Conservation (phyloP, 2,113 vertebrate genomes). For the Himantopus leucocephalus region DNA sequence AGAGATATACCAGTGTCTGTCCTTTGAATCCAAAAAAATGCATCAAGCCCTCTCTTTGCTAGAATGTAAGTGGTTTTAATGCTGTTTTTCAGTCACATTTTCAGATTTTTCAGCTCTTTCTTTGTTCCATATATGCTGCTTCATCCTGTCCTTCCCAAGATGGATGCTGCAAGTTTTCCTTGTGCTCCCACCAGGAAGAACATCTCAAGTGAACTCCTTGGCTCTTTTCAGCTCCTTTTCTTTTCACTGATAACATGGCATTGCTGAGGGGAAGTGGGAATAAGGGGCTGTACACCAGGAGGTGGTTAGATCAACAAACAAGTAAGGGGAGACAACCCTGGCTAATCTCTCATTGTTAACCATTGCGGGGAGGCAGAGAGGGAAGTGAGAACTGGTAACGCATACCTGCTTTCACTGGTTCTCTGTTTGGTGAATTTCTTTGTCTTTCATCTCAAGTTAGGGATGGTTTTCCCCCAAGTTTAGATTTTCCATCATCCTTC, state of each 20-base stretch:
- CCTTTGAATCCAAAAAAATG: neutral
- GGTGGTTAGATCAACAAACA: neutral
- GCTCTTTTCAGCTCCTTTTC: neutral
- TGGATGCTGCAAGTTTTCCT: neutral
- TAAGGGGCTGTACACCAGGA: neutral
- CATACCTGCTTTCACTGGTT: neutral
- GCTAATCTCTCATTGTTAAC: neutral
- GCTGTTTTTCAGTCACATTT: neutral
- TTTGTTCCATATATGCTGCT: neutral
- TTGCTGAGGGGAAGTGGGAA: neutral
- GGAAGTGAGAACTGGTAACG: neutral
- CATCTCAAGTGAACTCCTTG: neutral
- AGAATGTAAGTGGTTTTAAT: neutral
- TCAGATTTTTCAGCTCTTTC: neutral
- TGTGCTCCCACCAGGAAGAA: neutral
- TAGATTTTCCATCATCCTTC: neutral
- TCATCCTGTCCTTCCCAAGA: neutral
- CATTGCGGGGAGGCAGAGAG: neutral
- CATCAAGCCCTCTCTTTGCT: neutral
- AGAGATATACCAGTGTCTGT: neutral
- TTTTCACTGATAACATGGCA: neutral
- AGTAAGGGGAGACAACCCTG: neutral
- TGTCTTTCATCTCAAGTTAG: neutral
- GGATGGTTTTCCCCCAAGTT: neutral
- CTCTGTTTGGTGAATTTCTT: neutral